A percentile compares a stretch with the other conserved stretches of the same genome.
Evolutionary conservation across 2,113 vertebrate genomes (phyloP).

Genomic region (Daubentonia madagascariensis): DNA sequence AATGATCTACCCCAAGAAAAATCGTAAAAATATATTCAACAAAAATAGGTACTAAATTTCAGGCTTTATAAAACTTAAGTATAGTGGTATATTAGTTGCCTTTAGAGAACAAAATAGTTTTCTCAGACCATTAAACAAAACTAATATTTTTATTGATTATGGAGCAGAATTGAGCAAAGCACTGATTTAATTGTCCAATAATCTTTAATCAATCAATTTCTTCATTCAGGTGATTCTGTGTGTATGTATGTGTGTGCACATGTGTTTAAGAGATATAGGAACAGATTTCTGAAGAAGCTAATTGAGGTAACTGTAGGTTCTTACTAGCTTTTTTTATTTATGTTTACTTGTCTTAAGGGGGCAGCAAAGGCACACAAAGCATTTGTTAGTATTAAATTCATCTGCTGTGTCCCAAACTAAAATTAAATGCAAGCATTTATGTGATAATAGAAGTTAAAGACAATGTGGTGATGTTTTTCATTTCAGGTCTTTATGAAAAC

Average conservation of each 20-base stretch:
- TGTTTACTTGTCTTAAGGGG: slow-evolving; percentile 84
- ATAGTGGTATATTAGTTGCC: no score
- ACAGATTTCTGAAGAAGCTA: slow-evolving; percentile 43
- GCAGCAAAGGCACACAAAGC: slow-evolving; percentile 80
- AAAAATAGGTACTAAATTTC: neutral
- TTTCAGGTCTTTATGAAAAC: slow-evolving; percentile 68
- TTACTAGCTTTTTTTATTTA: slow-evolving; percentile 72
- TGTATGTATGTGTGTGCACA: neutral
- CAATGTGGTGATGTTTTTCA: slow-evolving; percentile 58
- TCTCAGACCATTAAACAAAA: neutral
- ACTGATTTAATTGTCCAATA: slow-evolving; percentile 46
- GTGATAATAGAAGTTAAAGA: slow-evolving; percentile 65
- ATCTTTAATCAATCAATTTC: neutral
- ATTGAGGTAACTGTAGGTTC: neutral
- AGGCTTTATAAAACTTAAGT: neutral
- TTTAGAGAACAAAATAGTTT: neutral
- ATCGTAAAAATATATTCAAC: neutral
- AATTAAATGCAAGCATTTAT: slow-evolving; percentile 74
- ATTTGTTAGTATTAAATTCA: neutral
- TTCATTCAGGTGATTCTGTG: neutral
- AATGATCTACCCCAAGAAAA: neutral
- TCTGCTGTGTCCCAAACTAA: slow-evolving; percentile 50
- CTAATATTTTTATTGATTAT: slow-evolving; percentile 33
- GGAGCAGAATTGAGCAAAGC: slow-evolving; percentile 9
- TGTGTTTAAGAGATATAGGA: neutral